Evolutionary conservation across 2,797 vertebrate genomes (phyloP).

Genomic region (Euthynnus affinis): DNA sequence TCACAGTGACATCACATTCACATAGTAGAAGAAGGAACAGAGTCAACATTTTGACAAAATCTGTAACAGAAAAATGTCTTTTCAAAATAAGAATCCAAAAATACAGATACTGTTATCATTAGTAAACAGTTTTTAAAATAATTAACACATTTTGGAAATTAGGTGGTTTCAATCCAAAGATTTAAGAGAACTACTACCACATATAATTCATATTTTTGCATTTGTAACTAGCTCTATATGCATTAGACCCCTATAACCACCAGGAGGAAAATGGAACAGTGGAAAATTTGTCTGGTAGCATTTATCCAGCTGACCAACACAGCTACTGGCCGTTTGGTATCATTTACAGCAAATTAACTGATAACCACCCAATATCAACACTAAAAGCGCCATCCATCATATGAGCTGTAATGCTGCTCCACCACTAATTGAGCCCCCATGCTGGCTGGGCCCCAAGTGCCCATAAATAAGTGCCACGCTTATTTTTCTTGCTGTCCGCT

Average conservation of each 20-base stretch:
- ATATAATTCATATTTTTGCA: slow-evolving; percentile 38
- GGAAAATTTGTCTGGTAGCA: slow-evolving; percentile 62
- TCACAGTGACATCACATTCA: slow-evolving; percentile 22
- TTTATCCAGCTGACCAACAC: slow-evolving; percentile 59
- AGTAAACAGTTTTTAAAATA: not conserved
- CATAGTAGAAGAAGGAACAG: not conserved
- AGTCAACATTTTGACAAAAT: not conserved
- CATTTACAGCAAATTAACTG: slow-evolving; percentile 77
- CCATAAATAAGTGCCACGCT: slow-evolving; percentile 77
- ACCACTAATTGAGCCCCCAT: slow-evolving; percentile 81
- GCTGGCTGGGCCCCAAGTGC: slow-evolving; percentile 68
- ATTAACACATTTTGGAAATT: slow-evolving; percentile 34
- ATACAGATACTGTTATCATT: slow-evolving; percentile 3
- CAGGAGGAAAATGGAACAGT: slow-evolving; percentile 42
- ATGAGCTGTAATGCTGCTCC: slow-evolving; percentile 61
- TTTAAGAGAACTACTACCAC: slow-evolving; percentile 19
- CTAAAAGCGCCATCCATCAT: slow-evolving; percentile 81
- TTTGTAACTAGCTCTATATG: slow-evolving; percentile 48
- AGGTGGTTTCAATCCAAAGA: slow-evolving; percentile 34
- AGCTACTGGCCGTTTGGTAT: slow-evolving; percentile 68
- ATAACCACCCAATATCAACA: slow-evolving; percentile 86
- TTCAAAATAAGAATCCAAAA: slow-evolving; percentile 3
- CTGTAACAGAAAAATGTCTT: not conserved
- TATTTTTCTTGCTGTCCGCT: slow-evolving; percentile 75
- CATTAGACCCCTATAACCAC: slow-evolving; percentile 52